Evolutionary conservation across 2,113 vertebrate genomes (phyloP).

Genomic region (Ardeotis arabs): DNA sequence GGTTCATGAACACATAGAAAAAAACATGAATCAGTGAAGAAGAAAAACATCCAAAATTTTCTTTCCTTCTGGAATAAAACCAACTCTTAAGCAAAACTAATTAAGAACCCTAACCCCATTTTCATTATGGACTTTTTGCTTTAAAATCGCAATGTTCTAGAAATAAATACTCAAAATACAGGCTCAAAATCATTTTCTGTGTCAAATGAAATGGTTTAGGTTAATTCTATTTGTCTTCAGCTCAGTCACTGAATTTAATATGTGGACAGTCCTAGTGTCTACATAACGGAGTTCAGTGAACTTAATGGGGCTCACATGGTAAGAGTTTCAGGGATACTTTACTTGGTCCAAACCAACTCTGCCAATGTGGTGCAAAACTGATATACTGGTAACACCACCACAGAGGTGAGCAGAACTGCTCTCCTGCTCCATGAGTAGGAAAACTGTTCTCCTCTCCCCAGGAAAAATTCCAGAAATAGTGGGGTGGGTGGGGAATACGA

Average conservation of each 20-base stretch:
- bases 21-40: neutral
- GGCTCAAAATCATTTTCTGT: neutral
- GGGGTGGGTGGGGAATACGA: no score
- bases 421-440: neutral
- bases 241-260: neutral
- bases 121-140: neutral
- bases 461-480: neutral
- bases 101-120: neutral
- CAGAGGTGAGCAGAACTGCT: fast-evolving
- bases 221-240: neutral
- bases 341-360: neutral
- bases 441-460: neutral
- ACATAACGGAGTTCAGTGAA: neutral
- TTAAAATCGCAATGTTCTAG: neutral
- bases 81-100: neutral
- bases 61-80: neutral
- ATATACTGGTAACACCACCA: fast-evolving
- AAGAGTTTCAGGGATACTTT: neutral
- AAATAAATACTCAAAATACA: neutral
- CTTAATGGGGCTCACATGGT: neutral
- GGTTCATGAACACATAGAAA: neutral
- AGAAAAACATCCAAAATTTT: neutral
- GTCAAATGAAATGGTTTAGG: neutral
- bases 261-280: neutral
- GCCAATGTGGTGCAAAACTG: neutral